Evolutionary conservation across 1,140 invertebrate species (phyloP).

Genomic region (Drosophila tristis): DNA sequence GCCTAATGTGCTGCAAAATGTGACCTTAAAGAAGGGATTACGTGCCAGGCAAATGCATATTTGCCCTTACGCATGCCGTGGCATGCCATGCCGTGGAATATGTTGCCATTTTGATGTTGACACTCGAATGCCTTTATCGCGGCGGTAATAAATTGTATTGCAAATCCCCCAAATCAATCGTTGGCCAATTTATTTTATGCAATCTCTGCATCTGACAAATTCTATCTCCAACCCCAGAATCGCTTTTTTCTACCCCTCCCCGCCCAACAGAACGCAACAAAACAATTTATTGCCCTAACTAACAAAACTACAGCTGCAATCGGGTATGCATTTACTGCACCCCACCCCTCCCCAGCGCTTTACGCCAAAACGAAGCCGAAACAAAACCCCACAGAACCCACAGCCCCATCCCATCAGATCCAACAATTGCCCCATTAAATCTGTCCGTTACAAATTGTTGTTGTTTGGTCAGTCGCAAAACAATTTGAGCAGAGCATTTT

Average conservation of each 20-base stretch:
- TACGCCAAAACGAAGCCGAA: neutral
- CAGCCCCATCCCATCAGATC: neutral
- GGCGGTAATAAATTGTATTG: slow-evolving; percentile 53
- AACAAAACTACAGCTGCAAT: slow-evolving; percentile 61
- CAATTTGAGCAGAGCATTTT: slow-evolving; percentile 69
- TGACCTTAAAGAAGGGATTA: slow-evolving; percentile 17
- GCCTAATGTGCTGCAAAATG: slow-evolving; percentile 49
- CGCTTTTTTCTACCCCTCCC: neutral
- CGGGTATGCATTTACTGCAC: slow-evolving; percentile 27
- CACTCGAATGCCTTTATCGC: slow-evolving; percentile 50
- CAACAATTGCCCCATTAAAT: slow-evolving; percentile 57
- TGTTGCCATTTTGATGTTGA: slow-evolving; percentile 54
- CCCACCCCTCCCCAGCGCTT: neutral
- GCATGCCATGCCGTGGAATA: slow-evolving; percentile 36
- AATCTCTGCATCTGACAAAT: slow-evolving; percentile 59
- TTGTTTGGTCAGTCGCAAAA: slow-evolving; percentile 72
- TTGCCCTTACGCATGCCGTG: slow-evolving; percentile 22
- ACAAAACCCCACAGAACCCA: slow-evolving; percentile 1
- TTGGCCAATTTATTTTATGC: slow-evolving; percentile 67
- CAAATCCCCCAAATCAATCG: slow-evolving; percentile 68
- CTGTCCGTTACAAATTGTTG: slow-evolving; percentile 45
- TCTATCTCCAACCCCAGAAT: slow-evolving; percentile 3
- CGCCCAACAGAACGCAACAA: slow-evolving; percentile 19
- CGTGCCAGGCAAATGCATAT: neutral
- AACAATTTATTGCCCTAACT: slow-evolving; percentile 66